These are phyloP conservation scores for Phacellophora camtschatica DNA, from an alignment of 30 jellyfish, hydroid and myxozoan species.

Conservation along the genomic window DNA sequence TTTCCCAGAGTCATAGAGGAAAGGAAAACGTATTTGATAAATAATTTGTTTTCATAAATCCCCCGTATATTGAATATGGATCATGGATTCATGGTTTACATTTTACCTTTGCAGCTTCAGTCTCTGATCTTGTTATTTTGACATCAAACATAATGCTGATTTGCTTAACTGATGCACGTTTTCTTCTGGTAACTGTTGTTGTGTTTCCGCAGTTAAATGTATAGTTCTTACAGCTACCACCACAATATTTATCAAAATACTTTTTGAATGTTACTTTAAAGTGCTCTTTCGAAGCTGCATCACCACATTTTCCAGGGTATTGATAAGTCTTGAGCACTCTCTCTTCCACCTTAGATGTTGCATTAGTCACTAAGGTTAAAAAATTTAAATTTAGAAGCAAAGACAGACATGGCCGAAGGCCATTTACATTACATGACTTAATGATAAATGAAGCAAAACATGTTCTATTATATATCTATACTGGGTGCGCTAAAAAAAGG, in stretches of 20 bases:
- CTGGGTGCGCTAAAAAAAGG: too few relatives aligned
- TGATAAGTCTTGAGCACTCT: not conserved
- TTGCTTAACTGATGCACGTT: constrained; percentile 24
- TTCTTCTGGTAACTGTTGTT: constrained; percentile 53
- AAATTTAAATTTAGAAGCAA: too few relatives aligned
- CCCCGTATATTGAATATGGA: too few relatives aligned
- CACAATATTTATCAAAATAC: not conserved
- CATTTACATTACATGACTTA: too few relatives aligned
- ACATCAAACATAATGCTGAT: constrained; percentile 19
- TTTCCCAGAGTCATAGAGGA: too few relatives aligned
- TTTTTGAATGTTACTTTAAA: constrained; percentile 19
- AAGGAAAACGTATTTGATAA: too few relatives aligned
- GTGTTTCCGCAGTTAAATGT: constrained; percentile 63
- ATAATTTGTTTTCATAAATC: too few relatives aligned
- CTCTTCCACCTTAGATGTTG: constrained; percentile 49
- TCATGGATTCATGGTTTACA: not conserved
- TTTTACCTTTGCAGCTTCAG: constrained; percentile 35
- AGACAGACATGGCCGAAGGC: too few relatives aligned
- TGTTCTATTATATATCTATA: too few relatives aligned
- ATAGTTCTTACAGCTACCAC: not conserved
- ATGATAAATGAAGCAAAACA: too few relatives aligned
- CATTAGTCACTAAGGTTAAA: constrained; percentile 56
- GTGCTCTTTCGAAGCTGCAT: constrained; percentile 51
- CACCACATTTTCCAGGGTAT: constrained; percentile 66
- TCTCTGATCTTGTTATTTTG: constrained; percentile 44